Evolutionary conservation across 2,797 vertebrate genomes (phyloP), one percentile per base, ranked within the genome.

Genomic region (Acanthurus lineatus): DNA sequence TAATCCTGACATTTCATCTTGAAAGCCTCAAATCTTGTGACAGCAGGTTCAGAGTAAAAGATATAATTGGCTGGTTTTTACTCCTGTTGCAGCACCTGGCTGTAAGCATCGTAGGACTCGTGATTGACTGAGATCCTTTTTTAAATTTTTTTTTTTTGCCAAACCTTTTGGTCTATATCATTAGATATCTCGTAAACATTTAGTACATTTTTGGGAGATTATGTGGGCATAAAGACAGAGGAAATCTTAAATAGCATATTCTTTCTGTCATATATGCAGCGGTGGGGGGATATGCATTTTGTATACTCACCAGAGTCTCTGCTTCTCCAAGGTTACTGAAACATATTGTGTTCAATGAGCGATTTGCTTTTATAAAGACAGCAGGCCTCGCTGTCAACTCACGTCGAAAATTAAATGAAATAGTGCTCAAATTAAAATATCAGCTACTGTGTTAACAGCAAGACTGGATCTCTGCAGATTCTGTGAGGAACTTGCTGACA

Each of bases 1-100:
- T 59, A 69, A 48, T 32, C 67, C 51, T 91, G 80, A 82, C 85
- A 85, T 91, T 89, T 92, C 53, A 11, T 75, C 49, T 12, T 32
- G 28, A 82, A 81, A 72, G 57, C 58, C 48, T 67, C 32, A 86
- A 80, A 87, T 69, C 40, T 10, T 59, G 64, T 53, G 61, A 59
- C 53, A 65, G 64, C 28, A 60, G 45, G 49, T 72, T 87, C 47
- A 64, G 35, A 80, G 67, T 63, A 59, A 76, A 75, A 17, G 9
- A 40, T 45, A 56, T 82, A 35, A 38, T 3, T 1, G 11, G 9
- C 3, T 19, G 14, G 35, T 56, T 19, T 5, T 19, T 35, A 56
- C 81, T 79, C 53, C 69, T 65, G 32, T 20, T 74, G 48, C 64
- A 67, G 75, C 22, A 57, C 61, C 59, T 44, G 25, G 56, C 76